Base-by-base conservation (phyloP, 2,888 invertebrate species). In the Polyommatus icarus region DNA sequence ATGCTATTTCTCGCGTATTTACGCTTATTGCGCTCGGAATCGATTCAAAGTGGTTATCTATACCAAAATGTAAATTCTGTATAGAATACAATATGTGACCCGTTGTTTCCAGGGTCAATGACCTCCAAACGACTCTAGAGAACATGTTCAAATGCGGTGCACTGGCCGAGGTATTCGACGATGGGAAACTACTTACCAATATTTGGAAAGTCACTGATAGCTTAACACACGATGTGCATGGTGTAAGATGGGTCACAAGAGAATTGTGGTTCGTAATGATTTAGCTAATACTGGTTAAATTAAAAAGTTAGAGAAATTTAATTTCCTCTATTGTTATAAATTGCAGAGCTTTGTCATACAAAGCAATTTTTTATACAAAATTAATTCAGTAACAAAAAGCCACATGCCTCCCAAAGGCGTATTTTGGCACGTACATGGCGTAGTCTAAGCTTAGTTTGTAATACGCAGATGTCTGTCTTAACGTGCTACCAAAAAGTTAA, bases 121-220 rank as follows among this genome's bases (percentile, higher is more conserved):
- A 91, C 86, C 85, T 92, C 79, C 87, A 90, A 82, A 79, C 84
- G 7, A 84, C 86, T 71, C 79, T 92, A 80, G 84, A 82, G 76
- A 91, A 91, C 84, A 89, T 92, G 88, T 84, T 86, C 71, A 84
- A 85, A 32, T 83, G 84, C 80, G 90, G 90, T 29, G 78, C 85
- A 32, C 85, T 92, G 36, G 86, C 88, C 36, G 83, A 84, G 77
- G 80, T 91, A 15, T 90, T 87, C 71, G 88, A 88, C 72, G 83
- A 84, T 46, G 90, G 89, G 59, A 82, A 79, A 5, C 82, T 91
- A 15, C 85, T 92, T 1, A 86, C 86, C 61, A 80, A 79, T 24
- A 79, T 92, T 36, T 92, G 91, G 91, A 85, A 80, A 79, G 81
- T 79, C n/a, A 87, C 87, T 20, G 81, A 79, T 24, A 79, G 76